Conservation (phyloP, 1,140 invertebrate genomes). For the Meteorus sp. region DNA sequence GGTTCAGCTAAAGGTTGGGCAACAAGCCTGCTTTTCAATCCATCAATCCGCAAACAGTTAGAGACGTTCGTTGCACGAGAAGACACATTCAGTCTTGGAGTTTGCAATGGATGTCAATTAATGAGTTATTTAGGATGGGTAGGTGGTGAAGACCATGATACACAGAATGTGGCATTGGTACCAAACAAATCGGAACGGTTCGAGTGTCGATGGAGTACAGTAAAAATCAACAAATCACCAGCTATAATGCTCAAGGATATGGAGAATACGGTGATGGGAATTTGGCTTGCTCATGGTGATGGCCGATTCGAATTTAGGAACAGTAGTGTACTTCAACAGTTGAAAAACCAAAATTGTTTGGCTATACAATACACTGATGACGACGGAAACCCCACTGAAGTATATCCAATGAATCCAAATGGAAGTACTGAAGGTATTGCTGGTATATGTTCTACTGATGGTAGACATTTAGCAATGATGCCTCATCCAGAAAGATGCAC, state of each 20-base stretch:
- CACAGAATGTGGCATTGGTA: slow-evolving; percentile 73
- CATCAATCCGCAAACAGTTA: slow-evolving; percentile 63
- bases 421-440: slow-evolving; percentile 84
- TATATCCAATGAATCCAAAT: slow-evolving; percentile 94
- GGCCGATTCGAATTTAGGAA: slow-evolving; percentile 72
- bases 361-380: slow-evolving; percentile 87
- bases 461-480: slow-evolving; percentile 96
- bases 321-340: slow-evolving; percentile 57
- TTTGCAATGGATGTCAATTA: slow-evolving; percentile 97
- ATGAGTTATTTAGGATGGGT: slow-evolving; percentile 88
- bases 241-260: slow-evolving; percentile 88
- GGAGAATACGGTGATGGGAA: slow-evolving; percentile 81
- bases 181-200: slow-evolving; percentile 88
- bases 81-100: slow-evolving; percentile 93
- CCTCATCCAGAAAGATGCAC: slow-evolving; percentile 94
- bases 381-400: slow-evolving; percentile 70
- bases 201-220: slow-evolving; percentile 89
- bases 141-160: slow-evolving; percentile 48
- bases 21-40: slow-evolving; percentile 80
- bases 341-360: slow-evolving; percentile 68
- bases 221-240: slow-evolving; percentile 74
- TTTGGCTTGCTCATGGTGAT: slow-evolving; percentile 98
- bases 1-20: slow-evolving; percentile 98
- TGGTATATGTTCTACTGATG: slow-evolving; percentile 84
- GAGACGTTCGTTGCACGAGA: slow-evolving; percentile 71